phyloP scores from a whole-genome alignment of 2,797 vertebrate genomes.

The Scolopax rusticola region DNA sequence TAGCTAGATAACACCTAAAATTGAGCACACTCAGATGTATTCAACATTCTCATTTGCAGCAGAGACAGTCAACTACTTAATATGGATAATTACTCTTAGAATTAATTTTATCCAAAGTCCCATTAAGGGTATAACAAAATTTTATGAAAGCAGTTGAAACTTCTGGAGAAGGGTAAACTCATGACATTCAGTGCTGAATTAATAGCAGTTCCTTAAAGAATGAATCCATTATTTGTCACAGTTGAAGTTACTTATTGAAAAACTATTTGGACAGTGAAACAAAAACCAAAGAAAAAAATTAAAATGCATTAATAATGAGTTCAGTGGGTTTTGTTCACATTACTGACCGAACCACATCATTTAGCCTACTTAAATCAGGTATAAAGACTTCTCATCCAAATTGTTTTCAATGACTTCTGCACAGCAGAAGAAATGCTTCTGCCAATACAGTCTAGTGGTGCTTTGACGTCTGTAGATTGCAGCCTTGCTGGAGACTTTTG shows the following conservation, averaged over 20 bases:
- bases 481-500: background rate
- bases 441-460: background rate
- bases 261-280: background rate
- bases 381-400: background rate
- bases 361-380: background rate
- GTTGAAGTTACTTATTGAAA: conserved; percentile 11
- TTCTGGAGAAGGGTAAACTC: conserved; percentile 28
- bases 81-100: background rate
- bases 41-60: background rate
- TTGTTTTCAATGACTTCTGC: background rate
- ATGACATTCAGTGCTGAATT: conserved; percentile 21
- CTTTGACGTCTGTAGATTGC: background rate
- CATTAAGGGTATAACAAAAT: background rate
- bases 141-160: conserved; percentile 42
- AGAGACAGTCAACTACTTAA: background rate
- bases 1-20: background rate
- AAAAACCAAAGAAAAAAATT: background rate
- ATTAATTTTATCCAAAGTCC: background rate
- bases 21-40: background rate
- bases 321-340: background rate
- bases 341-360: background rate
- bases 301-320: background rate
- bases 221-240: conserved; percentile 46
- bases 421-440: background rate
- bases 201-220: conserved; percentile 38